Percentiles rank a stretch among this genome's conserved stretches.
Conservation (phyloP, 1,140 invertebrate genomes). For the Cotesia chilonis region DNA sequence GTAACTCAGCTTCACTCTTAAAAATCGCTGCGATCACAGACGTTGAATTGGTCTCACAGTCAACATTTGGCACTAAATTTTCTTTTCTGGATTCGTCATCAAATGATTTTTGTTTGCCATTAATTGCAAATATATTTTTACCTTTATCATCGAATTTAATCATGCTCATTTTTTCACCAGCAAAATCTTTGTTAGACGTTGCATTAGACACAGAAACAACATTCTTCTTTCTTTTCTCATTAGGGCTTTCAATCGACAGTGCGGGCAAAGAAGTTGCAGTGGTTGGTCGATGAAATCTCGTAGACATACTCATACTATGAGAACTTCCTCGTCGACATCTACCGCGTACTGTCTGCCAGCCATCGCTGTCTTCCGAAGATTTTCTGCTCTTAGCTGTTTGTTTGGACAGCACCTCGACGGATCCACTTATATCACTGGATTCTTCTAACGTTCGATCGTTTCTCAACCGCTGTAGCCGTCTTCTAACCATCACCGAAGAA, state of each 20-base stretch:
- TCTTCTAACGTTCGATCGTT: conserved; percentile 37
- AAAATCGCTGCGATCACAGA: conserved; percentile 63
- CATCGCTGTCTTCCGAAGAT: conserved; percentile 61
- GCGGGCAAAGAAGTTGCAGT: conserved; percentile 70
- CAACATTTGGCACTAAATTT: conserved; percentile 28
- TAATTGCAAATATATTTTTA: conserved; percentile 47
- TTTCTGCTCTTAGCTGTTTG: conserved; percentile 40
- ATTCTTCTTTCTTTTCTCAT: conserved; percentile 60
- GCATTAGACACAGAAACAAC: conserved; percentile 43
- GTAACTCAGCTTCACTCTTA: conserved; percentile 65
- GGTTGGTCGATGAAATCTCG: conserved; percentile 67
- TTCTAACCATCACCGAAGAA: conserved; percentile 51
- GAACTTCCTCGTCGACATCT: conserved; percentile 62
- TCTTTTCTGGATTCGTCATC: conserved; percentile 24
- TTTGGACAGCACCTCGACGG: conserved; percentile 54
- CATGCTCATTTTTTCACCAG: conserved; percentile 46
- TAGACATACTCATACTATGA: conserved; percentile 61
- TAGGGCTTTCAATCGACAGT: conserved; percentile 62
- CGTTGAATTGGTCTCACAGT: conserved; percentile 57
- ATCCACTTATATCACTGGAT: conserved; percentile 50
- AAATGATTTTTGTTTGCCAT: conserved; percentile 18
- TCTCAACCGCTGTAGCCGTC: conserved; percentile 43
- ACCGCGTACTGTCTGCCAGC: conserved; percentile 75
- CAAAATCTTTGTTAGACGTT: conserved; percentile 12
- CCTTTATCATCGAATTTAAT: conserved; percentile 43